Evolutionary conservation across 1,140 invertebrate species (phyloP).

Genomic region (Campoletis sonorensis): DNA sequence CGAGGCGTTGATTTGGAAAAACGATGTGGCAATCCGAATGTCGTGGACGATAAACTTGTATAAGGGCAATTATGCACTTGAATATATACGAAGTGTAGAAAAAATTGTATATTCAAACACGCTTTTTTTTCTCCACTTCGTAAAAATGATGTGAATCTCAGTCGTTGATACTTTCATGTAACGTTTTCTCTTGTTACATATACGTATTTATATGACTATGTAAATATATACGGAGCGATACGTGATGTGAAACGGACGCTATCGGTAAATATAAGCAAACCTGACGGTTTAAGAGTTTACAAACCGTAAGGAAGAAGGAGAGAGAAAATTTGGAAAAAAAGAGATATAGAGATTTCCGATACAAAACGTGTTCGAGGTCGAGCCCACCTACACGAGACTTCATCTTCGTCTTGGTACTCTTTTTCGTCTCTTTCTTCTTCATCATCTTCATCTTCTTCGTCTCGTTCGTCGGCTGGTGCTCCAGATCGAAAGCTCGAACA

Average conservation of each 20-base stretch:
- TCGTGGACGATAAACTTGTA: no score
- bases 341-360: slow-evolving; percentile 32
- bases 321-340: no score
- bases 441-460: slow-evolving; percentile 12
- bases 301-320: background rate
- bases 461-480: slow-evolving; percentile 12
- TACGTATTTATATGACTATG: background rate
- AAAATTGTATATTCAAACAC: no score
- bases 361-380: slow-evolving; percentile 10
- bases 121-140: no score
- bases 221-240: background rate
- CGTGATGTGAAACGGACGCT: background rate
- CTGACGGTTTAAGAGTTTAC: background rate
- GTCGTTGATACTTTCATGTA: background rate
- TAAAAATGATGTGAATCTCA: no score
- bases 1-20: no score
- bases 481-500: slow-evolving; percentile 30
- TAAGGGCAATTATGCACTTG: no score
- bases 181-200: background rate
- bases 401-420: background rate
- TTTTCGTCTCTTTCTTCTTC: background rate
- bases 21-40: no score
- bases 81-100: no score
- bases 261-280: slow-evolving; percentile 19
- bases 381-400: slow-evolving; percentile 35